Percentiles rank a stretch among this genome's conserved stretches.
These are phyloP conservation scores for Pseudocheirus occidentalis DNA, from an alignment of 2,797 vertebrate genomes.

Conservation along the genomic window DNA sequence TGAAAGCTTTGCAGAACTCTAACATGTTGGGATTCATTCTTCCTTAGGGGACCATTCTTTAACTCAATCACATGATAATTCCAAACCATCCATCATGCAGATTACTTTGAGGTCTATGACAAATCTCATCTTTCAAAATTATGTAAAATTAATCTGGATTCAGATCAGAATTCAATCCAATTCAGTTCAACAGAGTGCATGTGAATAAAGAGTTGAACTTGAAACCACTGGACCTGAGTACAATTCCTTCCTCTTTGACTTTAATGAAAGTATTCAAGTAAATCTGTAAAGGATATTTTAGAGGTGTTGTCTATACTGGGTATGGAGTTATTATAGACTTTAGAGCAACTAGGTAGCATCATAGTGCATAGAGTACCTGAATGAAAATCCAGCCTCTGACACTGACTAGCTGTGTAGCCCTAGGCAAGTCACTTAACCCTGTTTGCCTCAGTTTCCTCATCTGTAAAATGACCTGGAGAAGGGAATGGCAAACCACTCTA, in stretches of 20 bases:
- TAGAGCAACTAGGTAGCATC: background rate
- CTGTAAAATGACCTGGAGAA: background rate
- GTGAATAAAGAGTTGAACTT: slow-evolving; percentile 17
- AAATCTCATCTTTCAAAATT: slow-evolving; percentile 68
- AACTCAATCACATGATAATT: slow-evolving; percentile 79
- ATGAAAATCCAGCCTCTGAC: no score
- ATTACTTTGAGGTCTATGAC: slow-evolving; percentile 75
- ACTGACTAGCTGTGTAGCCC: background rate
- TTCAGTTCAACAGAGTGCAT: background rate
- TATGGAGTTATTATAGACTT: background rate
- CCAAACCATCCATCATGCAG: slow-evolving; percentile 79
- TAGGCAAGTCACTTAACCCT: slow-evolving; percentile 16
- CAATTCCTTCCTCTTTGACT: slow-evolving; percentile 14
- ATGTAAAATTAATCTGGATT: slow-evolving; percentile 66
- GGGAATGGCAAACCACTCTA: background rate
- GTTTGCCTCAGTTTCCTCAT: slow-evolving; percentile 21
- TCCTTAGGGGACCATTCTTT: slow-evolving; percentile 75
- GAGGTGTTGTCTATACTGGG: background rate
- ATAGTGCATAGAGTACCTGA: no score
- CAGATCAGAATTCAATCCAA: slow-evolving; percentile 46
- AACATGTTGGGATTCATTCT: slow-evolving; percentile 38
- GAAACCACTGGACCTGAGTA: background rate
- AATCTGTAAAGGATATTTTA: no score
- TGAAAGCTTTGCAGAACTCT: slow-evolving; percentile 75
- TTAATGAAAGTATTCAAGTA: background rate